Conservation (phyloP, 2,888 invertebrate genomes). For the Drosophila mettleri region DNA sequence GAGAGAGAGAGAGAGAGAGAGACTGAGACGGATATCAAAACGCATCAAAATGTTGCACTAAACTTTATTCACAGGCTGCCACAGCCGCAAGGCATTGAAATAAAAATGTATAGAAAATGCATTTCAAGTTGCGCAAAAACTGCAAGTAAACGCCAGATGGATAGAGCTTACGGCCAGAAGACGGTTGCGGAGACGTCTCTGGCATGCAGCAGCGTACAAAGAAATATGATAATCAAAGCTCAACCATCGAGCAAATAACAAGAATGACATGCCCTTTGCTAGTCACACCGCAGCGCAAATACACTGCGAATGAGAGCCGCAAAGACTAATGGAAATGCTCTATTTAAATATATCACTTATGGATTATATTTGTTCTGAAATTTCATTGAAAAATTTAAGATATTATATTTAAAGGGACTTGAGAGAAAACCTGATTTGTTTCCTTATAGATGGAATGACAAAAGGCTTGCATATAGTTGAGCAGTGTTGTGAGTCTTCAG, state of each 20-base stretch:
- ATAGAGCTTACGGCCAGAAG: conserved; percentile 7
- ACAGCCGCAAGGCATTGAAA: conserved; percentile 64
- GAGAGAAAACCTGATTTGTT: no score
- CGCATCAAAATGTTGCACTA: conserved; percentile 75
- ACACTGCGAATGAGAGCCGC: conserved; percentile 9
- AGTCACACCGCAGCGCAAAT: conserved; percentile 14
- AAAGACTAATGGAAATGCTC: no score
- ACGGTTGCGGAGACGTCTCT: conserved; percentile 22
- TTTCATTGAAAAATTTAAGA: background rate
- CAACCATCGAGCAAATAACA: conserved; percentile 36
- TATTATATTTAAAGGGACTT: background rate
- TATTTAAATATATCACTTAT: no score
- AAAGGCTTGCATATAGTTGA: no score
- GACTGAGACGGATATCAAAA: conserved; percentile 56
- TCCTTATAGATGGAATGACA: no score
- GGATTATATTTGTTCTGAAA: background rate
- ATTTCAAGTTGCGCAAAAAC: conserved; percentile 58
- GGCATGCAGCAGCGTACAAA: conserved; percentile 57
- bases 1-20: conserved; percentile 18
- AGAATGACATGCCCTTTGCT: background rate
- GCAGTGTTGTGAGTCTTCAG: background rate
- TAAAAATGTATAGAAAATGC: conserved; percentile 64
- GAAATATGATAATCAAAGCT: conserved; percentile 76
- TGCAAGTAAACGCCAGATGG: conserved; percentile 52
- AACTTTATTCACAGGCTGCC: conserved; percentile 70